A percentile compares a stretch with the other conserved stretches of the same genome.
These are phyloP conservation scores for Bos indicus DNA, from an alignment of 2,113 vertebrate species.

Conservation along the genomic window DNA sequence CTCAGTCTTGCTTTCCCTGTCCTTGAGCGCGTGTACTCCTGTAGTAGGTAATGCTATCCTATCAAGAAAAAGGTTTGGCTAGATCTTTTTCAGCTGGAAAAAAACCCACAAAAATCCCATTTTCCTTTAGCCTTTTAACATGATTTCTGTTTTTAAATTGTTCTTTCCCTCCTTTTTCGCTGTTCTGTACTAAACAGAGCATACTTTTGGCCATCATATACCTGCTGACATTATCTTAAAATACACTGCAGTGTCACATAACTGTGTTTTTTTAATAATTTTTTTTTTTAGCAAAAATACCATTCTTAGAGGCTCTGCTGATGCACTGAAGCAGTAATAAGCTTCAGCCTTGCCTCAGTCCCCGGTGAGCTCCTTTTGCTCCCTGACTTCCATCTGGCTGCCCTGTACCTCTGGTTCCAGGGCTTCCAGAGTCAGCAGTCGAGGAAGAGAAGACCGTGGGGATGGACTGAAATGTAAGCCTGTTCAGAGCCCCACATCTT, in stretches of 20 bases:
- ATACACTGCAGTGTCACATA: background rate
- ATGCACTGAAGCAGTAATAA: background rate
- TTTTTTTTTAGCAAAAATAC: background rate
- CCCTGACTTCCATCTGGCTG: background rate
- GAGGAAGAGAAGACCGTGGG: background rate
- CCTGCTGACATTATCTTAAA: background rate
- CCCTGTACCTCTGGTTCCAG: background rate
- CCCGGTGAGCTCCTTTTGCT: background rate
- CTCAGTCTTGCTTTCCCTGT: background rate
- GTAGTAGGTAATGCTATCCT: background rate
- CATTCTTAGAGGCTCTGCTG: background rate
- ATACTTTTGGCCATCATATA: background rate
- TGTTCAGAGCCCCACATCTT: background rate
- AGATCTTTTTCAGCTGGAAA: background rate
- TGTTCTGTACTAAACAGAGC: background rate
- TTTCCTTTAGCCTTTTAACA: background rate
- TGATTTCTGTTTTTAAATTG: background rate
- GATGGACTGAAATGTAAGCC: background rate
- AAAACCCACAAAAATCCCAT: background rate
- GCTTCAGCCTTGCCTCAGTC: background rate
- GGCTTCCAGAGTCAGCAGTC: background rate
- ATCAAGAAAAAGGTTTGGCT: background rate
- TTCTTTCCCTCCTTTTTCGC: background rate
- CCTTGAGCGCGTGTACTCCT: background rate
- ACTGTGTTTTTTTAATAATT: background rate